Base-by-base conservation (phyloP, 2,888 invertebrate species). In the Erebia aethiops region DNA sequence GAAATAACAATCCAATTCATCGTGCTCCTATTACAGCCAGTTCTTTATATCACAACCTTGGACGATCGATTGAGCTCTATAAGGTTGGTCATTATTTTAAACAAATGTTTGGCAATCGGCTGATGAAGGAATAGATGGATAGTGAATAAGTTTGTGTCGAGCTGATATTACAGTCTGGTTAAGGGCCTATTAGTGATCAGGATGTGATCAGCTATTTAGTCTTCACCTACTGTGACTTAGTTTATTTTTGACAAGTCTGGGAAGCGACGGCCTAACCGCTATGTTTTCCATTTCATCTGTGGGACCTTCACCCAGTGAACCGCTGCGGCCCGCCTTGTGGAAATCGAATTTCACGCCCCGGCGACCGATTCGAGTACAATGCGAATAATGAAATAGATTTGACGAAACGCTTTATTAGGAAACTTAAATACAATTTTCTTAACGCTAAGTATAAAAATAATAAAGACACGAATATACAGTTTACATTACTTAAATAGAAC, bases 371-470 rank as follows among this genome's bases (percentile, higher is more conserved):
- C 84, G 82, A 80, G 78, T 73, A 76, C 80, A 79, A 80, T 78
- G 78, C 76, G 79, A 84, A 82, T 84, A 88, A 89, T 86, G 88
- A 90, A 91, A 90, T 83, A 82, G 78, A 79, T 79, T 90, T 91
- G 87, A 87, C 86, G 89, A 91, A 90, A 92, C 81, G 75, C 77
- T 92, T 92, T 92, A 92, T 92, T 92, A 87, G 82, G 92, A 91
- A 92, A 92, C 89, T 87, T 88, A 89, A 83, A 79, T 82, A 81
- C 84, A 79, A 78, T 82, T 82, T 75, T 77, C 84, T 84, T 86
- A 86, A 72, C 77, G 76, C 87, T 90, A 89, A 84, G 84, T 92
- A 91, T 86, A 92, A 92, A 92, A 91, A 86, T 88, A 89, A 82
- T 83, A 87, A 67, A 88, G 81, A 79, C 75, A 76, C 70, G 74